Evolutionary conservation across 2,113 vertebrate species (phyloP), one percentile per base, ranked within the genome.

Genomic region (Galbula dea): DNA sequence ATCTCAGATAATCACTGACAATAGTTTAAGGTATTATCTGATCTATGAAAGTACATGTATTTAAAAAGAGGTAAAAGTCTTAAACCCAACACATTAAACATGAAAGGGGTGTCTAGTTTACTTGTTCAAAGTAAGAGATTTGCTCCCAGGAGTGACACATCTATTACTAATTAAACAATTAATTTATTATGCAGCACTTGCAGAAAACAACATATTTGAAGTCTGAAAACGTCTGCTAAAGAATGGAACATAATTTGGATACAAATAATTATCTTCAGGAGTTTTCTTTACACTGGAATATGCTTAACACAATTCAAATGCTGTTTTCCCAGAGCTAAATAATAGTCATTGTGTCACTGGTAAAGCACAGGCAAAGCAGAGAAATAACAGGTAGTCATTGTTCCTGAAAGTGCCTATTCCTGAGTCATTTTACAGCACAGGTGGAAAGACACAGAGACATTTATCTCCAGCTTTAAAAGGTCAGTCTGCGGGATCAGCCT

Each of bases 1-100:
- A 97, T 97, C 97, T 98, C 97, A 96, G 87, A 95, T 95, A 97
- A 98, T 97, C 96, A 95, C 94, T 97, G 96, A 97, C 97, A 98
- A 97, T 97, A 97, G 96, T 97, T 98, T 97, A 97, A 96, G 96
- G 96, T 95, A 97, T 97, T 97, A 97, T 97, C 95, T 98, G 97
- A 98, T 98, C 97, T 97, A 81, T 95, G 92, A 97, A 97, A 97
- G 89, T 94, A 89, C 94, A 94, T 72, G 93, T 95, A 94, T 97
- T 94, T 96, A 93, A 93, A 97, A 96, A 95, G 89, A 95, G 94
- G 96, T 96, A 96, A 97, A 97, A 97, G 97, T 96, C 96, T 98
- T 97, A 93, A 97, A 97, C 95, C 92, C 91, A 97, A 97, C 95
- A 95, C 79, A 96, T 94, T 97, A 97, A 95, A 97, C 88, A 94